A percentile compares a stretch with the other conserved stretches of the same genome.
These are phyloP conservation scores for Chymomyza amoena DNA, from an alignment of 2,888 invertebrate species.

Conservation along the genomic window DNA sequence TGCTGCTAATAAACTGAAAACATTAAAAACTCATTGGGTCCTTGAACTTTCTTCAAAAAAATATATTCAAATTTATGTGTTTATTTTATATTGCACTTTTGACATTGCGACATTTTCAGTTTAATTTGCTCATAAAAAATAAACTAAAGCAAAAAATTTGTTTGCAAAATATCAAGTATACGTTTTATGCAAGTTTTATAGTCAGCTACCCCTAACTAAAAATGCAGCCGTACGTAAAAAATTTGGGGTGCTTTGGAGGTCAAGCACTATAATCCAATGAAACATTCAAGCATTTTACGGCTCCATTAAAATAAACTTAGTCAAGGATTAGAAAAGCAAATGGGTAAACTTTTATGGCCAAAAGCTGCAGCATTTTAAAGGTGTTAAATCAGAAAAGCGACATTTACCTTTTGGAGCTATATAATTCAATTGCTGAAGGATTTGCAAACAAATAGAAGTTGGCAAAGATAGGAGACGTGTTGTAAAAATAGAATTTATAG, in stretches of 20 bases:
- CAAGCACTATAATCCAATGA: background rate
- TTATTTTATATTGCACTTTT: constrained; percentile 23
- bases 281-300: background rate
- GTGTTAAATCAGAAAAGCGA: background rate
- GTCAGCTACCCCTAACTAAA: too few species aligned
- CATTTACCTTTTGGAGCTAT: background rate
- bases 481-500: too few species aligned
- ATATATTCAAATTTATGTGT: constrained; percentile 40
- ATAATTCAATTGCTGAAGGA: background rate
- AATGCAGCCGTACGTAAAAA: background rate
- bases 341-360: background rate
- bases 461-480: too few species aligned
- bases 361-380: background rate
- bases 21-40: background rate
- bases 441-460: background rate
- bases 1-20: background rate
- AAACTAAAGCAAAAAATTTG: background rate
- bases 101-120: constrained; percentile 44
- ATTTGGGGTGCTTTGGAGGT: background rate
- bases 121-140: constrained; percentile 59
- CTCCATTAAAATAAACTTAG: background rate
- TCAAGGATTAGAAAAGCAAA: background rate
- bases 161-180: too few species aligned
- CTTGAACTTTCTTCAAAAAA: constrained; percentile 44
- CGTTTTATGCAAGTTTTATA: too few species aligned